phyloP scores from a whole-genome alignment of 2,797 vertebrate genomes.

The Carcharodon carcharias region DNA sequence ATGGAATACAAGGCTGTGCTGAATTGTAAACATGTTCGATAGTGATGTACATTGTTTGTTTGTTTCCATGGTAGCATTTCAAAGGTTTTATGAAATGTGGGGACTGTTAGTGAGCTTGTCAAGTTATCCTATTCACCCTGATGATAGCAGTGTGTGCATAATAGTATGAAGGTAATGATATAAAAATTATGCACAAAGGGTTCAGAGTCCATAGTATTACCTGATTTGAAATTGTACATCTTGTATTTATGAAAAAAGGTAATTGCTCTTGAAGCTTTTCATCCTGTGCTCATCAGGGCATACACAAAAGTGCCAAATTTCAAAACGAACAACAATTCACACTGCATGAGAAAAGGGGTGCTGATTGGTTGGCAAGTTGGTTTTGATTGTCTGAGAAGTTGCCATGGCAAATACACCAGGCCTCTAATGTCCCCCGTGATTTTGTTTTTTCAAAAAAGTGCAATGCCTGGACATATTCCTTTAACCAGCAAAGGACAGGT shows the following conservation, averaged over 20 bases:
- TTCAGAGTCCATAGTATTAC: neutral
- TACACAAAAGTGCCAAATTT: too few relatives aligned
- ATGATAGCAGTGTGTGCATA: neutral
- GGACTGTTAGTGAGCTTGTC: neutral
- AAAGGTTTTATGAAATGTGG: neutral
- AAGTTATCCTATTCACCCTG: neutral
- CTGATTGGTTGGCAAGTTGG: too few relatives aligned
- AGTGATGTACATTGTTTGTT: neutral
- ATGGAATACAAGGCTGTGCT: neutral
- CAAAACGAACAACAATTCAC: too few relatives aligned
- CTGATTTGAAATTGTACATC: neutral
- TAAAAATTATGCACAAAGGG: neutral
- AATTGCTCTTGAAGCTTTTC: too few relatives aligned
- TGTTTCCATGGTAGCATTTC: neutral
- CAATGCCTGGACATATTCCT: too few relatives aligned
- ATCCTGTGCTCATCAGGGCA: too few relatives aligned
- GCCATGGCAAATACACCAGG: too few relatives aligned
- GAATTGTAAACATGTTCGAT: neutral
- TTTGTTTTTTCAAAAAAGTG: too few relatives aligned
- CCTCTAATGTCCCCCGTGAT: too few relatives aligned
- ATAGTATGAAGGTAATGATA: neutral
- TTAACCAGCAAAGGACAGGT: too few relatives aligned
- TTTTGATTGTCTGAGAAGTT: too few relatives aligned
- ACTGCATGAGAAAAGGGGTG: too few relatives aligned
- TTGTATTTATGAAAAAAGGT: neutral